phyloP scores from a whole-genome alignment of 2,797 vertebrate species.

The Eidolon dupreanum region DNA sequence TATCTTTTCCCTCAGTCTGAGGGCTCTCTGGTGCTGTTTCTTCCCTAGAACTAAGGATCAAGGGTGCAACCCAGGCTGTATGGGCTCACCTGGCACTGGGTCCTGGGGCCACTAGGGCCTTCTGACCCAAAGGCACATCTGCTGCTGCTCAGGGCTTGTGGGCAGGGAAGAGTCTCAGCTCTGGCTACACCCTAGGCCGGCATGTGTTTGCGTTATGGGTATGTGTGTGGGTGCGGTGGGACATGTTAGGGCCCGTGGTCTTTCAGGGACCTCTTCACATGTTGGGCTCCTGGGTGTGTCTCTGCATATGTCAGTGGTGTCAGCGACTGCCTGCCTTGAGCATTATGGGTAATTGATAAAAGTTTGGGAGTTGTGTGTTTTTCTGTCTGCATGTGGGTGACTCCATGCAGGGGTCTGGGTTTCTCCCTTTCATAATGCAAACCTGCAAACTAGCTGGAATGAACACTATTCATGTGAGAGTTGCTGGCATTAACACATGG shows the following conservation, averaged over 20 bases:
- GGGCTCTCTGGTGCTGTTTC: not conserved
- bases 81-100: not conserved
- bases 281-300: slow-evolving; percentile 33
- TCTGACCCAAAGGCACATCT: slow-evolving; percentile 27
- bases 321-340: not conserved
- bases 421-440: not conserved
- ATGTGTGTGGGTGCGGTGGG: slow-evolving; percentile 62
- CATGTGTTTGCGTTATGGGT: slow-evolving; percentile 55
- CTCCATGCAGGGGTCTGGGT: not conserved
- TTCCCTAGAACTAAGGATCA: not conserved
- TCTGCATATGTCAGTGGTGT: not conserved
- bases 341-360: not conserved
- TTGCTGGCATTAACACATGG: not conserved
- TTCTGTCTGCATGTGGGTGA: not conserved
- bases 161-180: not conserved
- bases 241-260: slow-evolving; percentile 55
- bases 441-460: not conserved
- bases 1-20: not conserved
- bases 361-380: not conserved
- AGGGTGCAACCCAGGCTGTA: not conserved
- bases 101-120: not conserved
- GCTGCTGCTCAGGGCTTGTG: not conserved
- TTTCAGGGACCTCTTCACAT: slow-evolving; percentile 38
- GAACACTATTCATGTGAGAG: not conserved
- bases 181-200: slow-evolving; percentile 59